A percentile compares a stretch with the other conserved stretches of the same genome.
These are phyloP conservation scores for Rhingia rostrata DNA, from an alignment of 2,888 invertebrate species.

Conservation along the genomic window DNA sequence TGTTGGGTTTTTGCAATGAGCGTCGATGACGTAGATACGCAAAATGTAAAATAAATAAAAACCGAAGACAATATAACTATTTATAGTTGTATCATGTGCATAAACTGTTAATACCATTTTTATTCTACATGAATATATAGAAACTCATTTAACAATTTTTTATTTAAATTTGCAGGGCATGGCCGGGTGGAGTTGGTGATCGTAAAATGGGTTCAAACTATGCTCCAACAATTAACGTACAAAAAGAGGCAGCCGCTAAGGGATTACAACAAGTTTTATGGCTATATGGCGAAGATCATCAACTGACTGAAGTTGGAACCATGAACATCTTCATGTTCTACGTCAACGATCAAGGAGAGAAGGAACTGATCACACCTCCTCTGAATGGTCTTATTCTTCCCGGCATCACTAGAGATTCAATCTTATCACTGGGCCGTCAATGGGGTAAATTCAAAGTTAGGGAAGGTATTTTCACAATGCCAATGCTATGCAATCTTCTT, in stretches of 20 bases:
- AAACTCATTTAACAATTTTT: background rate
- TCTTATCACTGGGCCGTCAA: constrained; percentile 90
- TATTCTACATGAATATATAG: background rate
- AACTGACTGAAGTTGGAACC: constrained; percentile 98
- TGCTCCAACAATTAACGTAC: constrained; percentile 92
- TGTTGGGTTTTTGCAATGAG: no score
- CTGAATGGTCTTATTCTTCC: constrained; percentile 97
- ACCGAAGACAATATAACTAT: no score
- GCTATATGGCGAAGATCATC: constrained; percentile 96
- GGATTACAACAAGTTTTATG: constrained; percentile 98
- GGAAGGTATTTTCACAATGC: constrained; percentile 93
- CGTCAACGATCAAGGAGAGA: constrained; percentile 94
- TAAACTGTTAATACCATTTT: background rate
- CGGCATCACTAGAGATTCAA: constrained; percentile 95
- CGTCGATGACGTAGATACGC: no score
- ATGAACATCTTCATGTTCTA: constrained; percentile 98
- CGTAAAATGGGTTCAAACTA: constrained; percentile 98
- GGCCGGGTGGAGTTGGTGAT: constrained; percentile 97
- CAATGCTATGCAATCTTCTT: constrained; percentile 88
- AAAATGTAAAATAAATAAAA: no score
- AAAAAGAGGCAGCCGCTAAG: constrained; percentile 88
- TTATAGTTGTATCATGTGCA: no score
- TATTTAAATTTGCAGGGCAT: constrained; percentile 84
- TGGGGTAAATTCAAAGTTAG: constrained; percentile 94
- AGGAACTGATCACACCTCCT: constrained; percentile 95